Evolutionary conservation across 1,140 invertebrate species (phyloP), one percentile per base, ranked within the genome.

Genomic region (Solenopsis invicta): DNA sequence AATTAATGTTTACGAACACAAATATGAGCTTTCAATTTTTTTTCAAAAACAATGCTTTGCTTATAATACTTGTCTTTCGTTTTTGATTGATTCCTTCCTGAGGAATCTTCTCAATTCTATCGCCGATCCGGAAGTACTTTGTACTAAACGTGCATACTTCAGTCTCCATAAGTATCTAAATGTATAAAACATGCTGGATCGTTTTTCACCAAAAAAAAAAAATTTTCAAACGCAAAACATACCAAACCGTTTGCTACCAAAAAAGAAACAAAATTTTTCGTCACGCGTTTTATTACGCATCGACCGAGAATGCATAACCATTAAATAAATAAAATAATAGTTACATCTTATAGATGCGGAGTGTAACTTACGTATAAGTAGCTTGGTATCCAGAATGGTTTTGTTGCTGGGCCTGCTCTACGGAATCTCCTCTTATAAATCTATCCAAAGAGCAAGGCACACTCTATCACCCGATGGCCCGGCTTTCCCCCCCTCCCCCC

Each of bases 331-430:
- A 69, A 69, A 24, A 69, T 24, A 4, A 24, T 9, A 16, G 37
- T 21, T 41, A 24, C 12, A 9, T 66, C 9, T 10, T 21, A 12
- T 29, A n/a, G 4, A 34, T 52, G 24, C 13, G 29, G 34, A 18
- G 1, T 67, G 37, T 24, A 69, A 95, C 94, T 95, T 94, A 95
- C 95, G 94, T 95, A 95, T 93, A 88, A 95, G 93, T 94, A 95
- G 92, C 92, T 94, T 95, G 94, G 95, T 95, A 95, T 95, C 95
- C 95, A 95, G 95, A 95, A 94, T 95, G 94, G 88, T 93, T 91
- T 94, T 91, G 92, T 94, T 94, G 90, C 89, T 94, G 92, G 45
- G 9, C 92, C 92, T 91, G 94, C 41, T 24, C 41, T n/a, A 81
- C 91, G 93, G 93, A 18, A 92, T 89, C 90, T 90, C 41, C 91